Evolutionary conservation across 2,888 invertebrate species (phyloP).

Genomic region (Pristionchus maxplancki): DNA sequence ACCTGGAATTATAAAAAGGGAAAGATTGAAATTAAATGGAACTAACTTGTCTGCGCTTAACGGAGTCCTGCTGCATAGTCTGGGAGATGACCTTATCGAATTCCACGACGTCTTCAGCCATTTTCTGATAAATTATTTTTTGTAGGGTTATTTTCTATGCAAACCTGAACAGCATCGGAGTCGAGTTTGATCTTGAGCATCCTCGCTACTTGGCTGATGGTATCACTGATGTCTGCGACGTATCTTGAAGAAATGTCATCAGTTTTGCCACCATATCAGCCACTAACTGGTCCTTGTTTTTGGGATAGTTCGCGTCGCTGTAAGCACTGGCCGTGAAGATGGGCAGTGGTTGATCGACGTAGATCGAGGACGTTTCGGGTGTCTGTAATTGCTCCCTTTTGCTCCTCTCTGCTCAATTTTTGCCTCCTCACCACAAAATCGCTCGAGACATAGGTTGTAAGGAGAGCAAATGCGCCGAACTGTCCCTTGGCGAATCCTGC

Average conservation of each 20-base stretch:
- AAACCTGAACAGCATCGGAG: constrained; percentile 50
- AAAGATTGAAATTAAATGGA: too few relatives aligned
- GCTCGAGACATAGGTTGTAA: constrained; percentile 61
- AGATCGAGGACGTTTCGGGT: constrained; percentile 2
- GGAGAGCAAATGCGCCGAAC: constrained; percentile 57
- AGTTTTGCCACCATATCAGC: too few relatives aligned
- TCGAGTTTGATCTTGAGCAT: not conserved
- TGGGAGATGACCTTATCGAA: not conserved
- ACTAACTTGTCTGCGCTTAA: not conserved
- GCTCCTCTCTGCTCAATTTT: too few relatives aligned
- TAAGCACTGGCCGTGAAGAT: constrained; percentile 27
- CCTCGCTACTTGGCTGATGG: not conserved
- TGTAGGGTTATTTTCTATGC: too few relatives aligned
- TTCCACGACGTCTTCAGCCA: not conserved
- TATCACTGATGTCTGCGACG: not conserved
- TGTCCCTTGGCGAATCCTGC: constrained; percentile 53
- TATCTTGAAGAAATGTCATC: not conserved
- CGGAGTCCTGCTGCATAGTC: constrained; percentile 13
- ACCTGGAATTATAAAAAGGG: not conserved
- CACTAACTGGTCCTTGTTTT: not conserved
- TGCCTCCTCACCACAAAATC: constrained; percentile 65
- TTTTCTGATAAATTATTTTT: not conserved
- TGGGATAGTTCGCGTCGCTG: not conserved
- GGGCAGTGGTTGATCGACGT: constrained; percentile 70
- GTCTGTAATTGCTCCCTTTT: too few relatives aligned